A percentile compares a stretch with the other conserved stretches of the same genome.
phyloP scores from a whole-genome alignment of 2,888 invertebrate genomes.

The Oegoconia quadripuncta region DNA sequence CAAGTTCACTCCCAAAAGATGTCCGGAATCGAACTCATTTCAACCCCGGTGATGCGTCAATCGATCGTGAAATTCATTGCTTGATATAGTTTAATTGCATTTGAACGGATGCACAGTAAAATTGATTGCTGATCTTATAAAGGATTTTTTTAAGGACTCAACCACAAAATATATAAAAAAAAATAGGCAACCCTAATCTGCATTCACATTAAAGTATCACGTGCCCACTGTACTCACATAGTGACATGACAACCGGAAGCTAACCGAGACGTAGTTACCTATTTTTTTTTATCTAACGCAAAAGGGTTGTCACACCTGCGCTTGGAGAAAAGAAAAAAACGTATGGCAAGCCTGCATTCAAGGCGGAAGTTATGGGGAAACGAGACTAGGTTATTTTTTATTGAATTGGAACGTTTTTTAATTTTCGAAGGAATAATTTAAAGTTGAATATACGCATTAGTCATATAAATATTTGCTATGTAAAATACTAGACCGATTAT shows the following conservation, averaged over 20 bases:
- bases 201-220: constrained; percentile 43
- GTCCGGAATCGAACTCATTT: too few relatives aligned
- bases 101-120: too few relatives aligned
- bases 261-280: constrained; percentile 6
- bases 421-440: too few relatives aligned
- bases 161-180: neutral
- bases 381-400: constrained; percentile 9
- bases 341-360: constrained; percentile 24
- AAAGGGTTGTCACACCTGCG: constrained; percentile 70
- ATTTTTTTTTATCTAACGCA: constrained; percentile 20
- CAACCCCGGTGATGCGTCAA: too few relatives aligned
- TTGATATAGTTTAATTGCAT: too few relatives aligned
- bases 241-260: constrained; percentile 59
- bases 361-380: constrained; percentile 39
- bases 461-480: too few relatives aligned
- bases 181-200: constrained; percentile 19
- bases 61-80: too few relatives aligned
- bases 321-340: constrained; percentile 36
- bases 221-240: constrained; percentile 35
- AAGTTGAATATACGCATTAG: too few relatives aligned
- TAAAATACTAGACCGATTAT: too few relatives aligned
- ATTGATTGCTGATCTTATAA: too few relatives aligned
- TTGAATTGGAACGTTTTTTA: neutral
- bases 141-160: too few relatives aligned
- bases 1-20: too few relatives aligned